Base-by-base conservation (phyloP, 2,113 vertebrate species). In the Pelvicachromis taeniatus region DNA sequence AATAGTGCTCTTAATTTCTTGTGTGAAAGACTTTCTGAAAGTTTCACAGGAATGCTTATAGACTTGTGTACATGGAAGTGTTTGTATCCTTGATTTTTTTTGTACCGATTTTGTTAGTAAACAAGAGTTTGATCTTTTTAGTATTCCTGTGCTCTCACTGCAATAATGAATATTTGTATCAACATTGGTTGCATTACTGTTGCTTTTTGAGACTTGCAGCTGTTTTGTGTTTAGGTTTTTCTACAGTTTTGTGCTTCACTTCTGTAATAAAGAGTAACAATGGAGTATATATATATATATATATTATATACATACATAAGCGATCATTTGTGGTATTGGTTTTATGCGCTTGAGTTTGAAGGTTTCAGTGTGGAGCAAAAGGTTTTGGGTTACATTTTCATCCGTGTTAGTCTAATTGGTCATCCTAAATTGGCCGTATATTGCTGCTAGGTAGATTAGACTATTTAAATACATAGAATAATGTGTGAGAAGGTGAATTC, bases 111-210 rank as follows among this genome's bases (percentile, higher is more conserved):
- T 96, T 95, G 91, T 95, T 93, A 92, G 93, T 95, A 93, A 88
- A 95, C 77, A 87, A 87, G 87, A 88, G 89, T 78, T 84, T 84
- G 58, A 93, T 93, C 89, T 92, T 94, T 95, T 93, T 94, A 94
- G 94, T 95, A 95, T 95, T 94, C 91, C 86, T 90, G 94, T 95
- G 93, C 89, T 95, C 87, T 95, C 84, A 92, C 92, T 96, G 95
- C 95, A 97, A 96, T 96, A 96, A 96, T 92, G 84, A 89, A 93
- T 95, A 93, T 95, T 96, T 96, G 93, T 95, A 96, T 95, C 85
- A 61, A 85, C 92, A 93, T 94, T 85, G 90, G 88, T 93, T 93
- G 91, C 91, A 91, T 94, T 94, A 85, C 81, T 91, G 95, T 96
- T 94, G 94, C 94, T 96, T 95, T 93, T 93, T 77, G 88, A 94